Evolutionary conservation across 1,140 invertebrate species (phyloP), one percentile per base, ranked within the genome.

Genomic region (Drosophila asahinai): DNA sequence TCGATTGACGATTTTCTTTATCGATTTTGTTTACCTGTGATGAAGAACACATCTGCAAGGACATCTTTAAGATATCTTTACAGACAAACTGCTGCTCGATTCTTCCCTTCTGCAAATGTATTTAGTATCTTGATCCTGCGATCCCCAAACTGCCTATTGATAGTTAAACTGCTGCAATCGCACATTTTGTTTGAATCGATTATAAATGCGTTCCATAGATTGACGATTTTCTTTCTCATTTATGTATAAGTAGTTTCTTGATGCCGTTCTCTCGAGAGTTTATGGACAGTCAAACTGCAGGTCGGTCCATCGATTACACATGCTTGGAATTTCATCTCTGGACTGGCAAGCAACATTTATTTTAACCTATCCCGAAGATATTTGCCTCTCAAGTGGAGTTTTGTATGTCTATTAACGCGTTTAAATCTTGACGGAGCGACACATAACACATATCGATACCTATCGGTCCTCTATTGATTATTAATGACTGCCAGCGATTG

Each of bases 201-300:
- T 52, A 42, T 57, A 57, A 57, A 40, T 40, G 36, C 54, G 40
- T n/a, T 57, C 36, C 19, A 55, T 25, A 19, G 54, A 57, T 57
- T 25, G 36, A 40, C 36, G 19, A 57, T 15, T 38, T 55, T 55
- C 12, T 38, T 55, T 55, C 17, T 54, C 12, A 14, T 54, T 14
- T 17, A 14, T 36, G 30, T 19, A 7, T 54, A 36, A 36, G 17
- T 14, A 36, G 7, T 36, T 36, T n/a, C 30, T 38, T 14, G 30
- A 36, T 55, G 52, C 8, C 3, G 17, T 19, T 11, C 14, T 38
- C 54, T 15, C 7, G 25, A 40, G 33, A 22, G 19, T 11, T n/a
- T 9, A 40, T 25, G 22, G 54, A 22, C 54, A 57, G 54, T 57
- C 54, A 57, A 40, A 57, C 54, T 57, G 54, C 33, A 22, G 52